These are phyloP conservation scores for Limanda limanda DNA, from an alignment of 2,113 vertebrate species.

Conservation along the genomic window DNA sequence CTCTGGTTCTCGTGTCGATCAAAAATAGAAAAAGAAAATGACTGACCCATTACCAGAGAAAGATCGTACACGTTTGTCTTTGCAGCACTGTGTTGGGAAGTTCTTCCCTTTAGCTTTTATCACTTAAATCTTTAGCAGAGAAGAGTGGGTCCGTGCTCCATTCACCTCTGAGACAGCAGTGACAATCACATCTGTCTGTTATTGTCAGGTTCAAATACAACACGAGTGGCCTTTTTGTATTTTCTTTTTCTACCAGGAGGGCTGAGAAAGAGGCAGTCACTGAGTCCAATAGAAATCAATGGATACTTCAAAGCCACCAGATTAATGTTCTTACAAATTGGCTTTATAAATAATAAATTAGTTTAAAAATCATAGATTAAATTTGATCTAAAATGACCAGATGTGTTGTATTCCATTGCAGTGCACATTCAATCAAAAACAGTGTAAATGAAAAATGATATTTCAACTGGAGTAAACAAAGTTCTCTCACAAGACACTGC, in stretches of 20 bases:
- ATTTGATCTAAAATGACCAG: not conserved
- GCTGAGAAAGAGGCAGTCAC: not conserved
- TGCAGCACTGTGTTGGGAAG: constrained; percentile 7
- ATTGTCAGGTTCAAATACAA: constrained; percentile 6
- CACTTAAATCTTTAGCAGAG: constrained; percentile 34
- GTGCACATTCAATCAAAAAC: not conserved
- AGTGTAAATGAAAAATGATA: not conserved
- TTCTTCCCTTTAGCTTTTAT: constrained; percentile 26
- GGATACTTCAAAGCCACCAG: not conserved
- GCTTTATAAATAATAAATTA: not conserved
- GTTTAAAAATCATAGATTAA: not conserved
- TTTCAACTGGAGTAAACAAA: not conserved
- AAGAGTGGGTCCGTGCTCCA: constrained; percentile 16
- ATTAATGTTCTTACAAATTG: not conserved
- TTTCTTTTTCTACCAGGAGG: not conserved
- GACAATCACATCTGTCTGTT: constrained; percentile 12
- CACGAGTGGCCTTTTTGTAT: not conserved
- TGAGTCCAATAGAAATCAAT: not conserved
- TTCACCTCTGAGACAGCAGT: constrained; percentile 23
- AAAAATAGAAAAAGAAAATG: not conserved
- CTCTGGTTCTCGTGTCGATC: not conserved
- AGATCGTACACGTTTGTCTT: not conserved
- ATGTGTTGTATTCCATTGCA: not conserved
- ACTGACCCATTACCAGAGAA: constrained; percentile 15
- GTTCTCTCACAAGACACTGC: not conserved